Evolutionary conservation across 2,797 vertebrate species (phyloP).

Genomic region (Gymnothorax reevesii): DNA sequence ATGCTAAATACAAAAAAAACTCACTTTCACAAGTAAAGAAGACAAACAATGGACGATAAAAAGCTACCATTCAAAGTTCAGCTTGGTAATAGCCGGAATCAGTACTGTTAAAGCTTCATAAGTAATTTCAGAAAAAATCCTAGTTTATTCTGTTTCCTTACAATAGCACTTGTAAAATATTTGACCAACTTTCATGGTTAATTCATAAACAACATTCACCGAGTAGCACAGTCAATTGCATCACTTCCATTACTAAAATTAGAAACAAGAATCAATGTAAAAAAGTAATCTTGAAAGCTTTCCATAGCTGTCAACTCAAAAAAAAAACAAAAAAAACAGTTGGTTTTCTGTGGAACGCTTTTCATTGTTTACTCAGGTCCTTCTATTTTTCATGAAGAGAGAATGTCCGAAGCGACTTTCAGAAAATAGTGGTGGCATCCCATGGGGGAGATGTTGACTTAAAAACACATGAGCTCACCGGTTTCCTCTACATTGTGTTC

Average conservation of each 20-base stretch:
- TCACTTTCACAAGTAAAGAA: too few species aligned
- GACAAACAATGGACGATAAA: too few species aligned
- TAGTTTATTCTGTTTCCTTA: neutral
- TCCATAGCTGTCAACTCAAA: neutral
- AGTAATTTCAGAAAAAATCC: neutral
- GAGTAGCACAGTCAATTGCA: neutral
- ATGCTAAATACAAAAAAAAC: too few species aligned
- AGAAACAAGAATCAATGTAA: neutral
- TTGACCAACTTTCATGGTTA: neutral
- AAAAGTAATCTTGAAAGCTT: neutral
- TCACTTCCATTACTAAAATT: neutral
- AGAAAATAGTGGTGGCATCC: constrained; percentile 65
- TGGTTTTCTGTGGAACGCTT: neutral
- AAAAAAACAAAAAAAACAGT: too few species aligned
- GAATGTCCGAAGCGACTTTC: constrained; percentile 52
- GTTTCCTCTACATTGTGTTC: constrained; percentile 62
- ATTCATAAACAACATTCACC: neutral
- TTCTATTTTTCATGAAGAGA: constrained; percentile 49
- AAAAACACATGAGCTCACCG: constrained; percentile 65
- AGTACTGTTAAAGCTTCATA: neutral
- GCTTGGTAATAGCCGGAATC: neutral
- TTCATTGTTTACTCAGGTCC: constrained; percentile 26
- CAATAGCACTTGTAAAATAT: neutral
- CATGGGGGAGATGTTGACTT: constrained; percentile 59
- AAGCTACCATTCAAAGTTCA: neutral